Conservation (phyloP, 2,113 vertebrate species). For the Lichenostomus cassidix region DNA sequence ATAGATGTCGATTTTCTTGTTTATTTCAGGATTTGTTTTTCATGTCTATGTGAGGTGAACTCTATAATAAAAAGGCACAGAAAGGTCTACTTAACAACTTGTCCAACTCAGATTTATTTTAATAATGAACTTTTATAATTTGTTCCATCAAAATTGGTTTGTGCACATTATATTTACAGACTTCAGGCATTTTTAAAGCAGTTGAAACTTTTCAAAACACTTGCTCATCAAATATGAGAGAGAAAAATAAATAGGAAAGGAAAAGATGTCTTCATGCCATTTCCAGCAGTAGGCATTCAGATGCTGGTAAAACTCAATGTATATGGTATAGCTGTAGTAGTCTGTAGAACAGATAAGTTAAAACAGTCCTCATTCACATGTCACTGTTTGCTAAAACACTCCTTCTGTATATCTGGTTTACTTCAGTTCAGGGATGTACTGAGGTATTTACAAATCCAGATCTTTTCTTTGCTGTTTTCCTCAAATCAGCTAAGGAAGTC, state of each 20-base stretch:
- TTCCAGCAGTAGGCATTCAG: background rate
- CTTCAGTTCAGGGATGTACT: background rate
- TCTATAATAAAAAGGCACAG: background rate
- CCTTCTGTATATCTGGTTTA: background rate
- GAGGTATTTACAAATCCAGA: background rate
- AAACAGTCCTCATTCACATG: background rate
- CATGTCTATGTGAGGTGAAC: background rate
- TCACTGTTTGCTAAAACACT: background rate
- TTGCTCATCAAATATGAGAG: background rate
- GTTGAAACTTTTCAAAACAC: background rate
- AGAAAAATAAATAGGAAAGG: background rate
- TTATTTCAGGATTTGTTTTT: background rate
- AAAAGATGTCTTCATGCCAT: background rate
- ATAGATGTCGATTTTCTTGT: background rate
- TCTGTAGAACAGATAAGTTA: background rate
- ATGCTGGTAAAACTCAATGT: background rate
- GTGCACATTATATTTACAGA: background rate
- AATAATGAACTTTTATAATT: background rate
- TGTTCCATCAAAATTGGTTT: rapidly evolving
- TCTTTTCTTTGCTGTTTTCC: background rate
- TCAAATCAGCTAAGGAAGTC: background rate
- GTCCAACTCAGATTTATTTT: background rate
- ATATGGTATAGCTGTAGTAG: background rate
- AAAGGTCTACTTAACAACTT: background rate
- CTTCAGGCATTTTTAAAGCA: background rate